Evolutionary conservation across 2,113 vertebrate genomes (phyloP), one percentile per base, ranked within the genome.

Genomic region (Osmerus eperlanus): DNA sequence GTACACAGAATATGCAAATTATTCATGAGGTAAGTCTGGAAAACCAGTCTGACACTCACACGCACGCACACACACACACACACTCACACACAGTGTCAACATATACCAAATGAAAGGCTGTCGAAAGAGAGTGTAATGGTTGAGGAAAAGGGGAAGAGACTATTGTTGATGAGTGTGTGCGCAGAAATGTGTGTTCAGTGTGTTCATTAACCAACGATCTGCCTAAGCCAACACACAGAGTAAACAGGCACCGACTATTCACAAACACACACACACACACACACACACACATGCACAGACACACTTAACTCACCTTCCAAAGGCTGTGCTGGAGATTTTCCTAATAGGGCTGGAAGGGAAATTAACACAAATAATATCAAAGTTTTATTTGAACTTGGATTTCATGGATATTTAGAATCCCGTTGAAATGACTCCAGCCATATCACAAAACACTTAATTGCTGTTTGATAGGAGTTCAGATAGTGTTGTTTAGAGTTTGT

Each of bases 281-380:
- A 55, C 61, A 65, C 70, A 65, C 60, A 65, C 71, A 72, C 2
- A 23, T 12, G 15, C 21, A 28, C 15, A 19, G 6, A 12, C 6
- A 52, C 16, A 68, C 52, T 58, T 28, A 19, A 51, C 94, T 89
- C 94, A 99, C 97, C 96, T 95, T 89, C 97, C 97, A 81, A 99
- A 98, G 52, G 97, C 97, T 0, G 95, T 99, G 88, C 95, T 97
- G 73, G 97, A 93, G 81, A 99, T 99, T 89, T 98, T 99, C 71
- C 95, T 91, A 91, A 94, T 98, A 58, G 97, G 96, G 89, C 97
- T 99, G 70, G 59, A 90, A n/a, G 6, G 8, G 36, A 75, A 66
- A 72, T 71, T 62, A 55, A 83, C 59, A n/a, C 55, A 66, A 72
- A 60, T 4, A 12, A 25, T 58, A 53, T 55, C 25, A 75, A 29